phyloP scores from a whole-genome alignment of 2,888 invertebrate species.

The Empis livida region DNA sequence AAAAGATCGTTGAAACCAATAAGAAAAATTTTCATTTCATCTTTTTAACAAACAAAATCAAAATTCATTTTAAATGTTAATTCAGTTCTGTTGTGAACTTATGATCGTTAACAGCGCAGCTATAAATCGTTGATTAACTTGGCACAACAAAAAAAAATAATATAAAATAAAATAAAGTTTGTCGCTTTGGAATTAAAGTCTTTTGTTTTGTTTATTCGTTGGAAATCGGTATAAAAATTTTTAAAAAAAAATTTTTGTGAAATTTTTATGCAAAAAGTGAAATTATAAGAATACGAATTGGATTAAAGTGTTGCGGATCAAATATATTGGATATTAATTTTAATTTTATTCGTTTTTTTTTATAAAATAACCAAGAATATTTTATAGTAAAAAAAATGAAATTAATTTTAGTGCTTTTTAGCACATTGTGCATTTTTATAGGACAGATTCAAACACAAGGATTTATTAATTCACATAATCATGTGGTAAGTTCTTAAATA shows the following conservation, averaged over 20 bases:
- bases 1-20: not conserved
- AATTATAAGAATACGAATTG: no score
- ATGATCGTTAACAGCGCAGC: not conserved
- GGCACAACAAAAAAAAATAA: no score
- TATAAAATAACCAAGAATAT: no score
- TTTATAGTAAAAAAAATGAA: conserved; percentile 6
- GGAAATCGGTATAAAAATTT: no score
- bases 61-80: not conserved
- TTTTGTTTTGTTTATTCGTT: not conserved
- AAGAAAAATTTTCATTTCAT: not conserved
- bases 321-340: no score
- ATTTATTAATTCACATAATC: conserved; percentile 5
- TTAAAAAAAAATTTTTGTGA: no score
- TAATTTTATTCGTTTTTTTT: no score
- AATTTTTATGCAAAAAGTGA: no score
- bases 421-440: conserved; percentile 9
- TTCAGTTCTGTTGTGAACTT: not conserved
- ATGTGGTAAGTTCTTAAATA: not conserved
- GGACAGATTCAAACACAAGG: conserved; percentile 5
- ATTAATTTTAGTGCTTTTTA: conserved; percentile 7
- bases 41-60: not conserved
- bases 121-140: no score
- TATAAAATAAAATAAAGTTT: not conserved
- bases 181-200: not conserved
- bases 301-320: no score